Conservation (phyloP, 2,113 vertebrate species). For the Panthera uncia region DNA sequence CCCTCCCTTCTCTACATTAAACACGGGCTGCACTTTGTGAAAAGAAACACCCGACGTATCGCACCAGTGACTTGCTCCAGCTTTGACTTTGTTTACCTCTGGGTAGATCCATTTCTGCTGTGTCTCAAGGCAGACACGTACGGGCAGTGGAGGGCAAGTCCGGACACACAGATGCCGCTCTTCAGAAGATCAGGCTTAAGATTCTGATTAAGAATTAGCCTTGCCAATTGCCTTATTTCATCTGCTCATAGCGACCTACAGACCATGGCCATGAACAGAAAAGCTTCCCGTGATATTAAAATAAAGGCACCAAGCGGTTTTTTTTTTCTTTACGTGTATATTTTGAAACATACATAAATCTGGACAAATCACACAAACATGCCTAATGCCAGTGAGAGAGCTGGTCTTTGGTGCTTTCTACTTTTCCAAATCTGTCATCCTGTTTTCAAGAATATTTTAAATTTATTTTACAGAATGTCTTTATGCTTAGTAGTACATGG, state of each 20-base stretch:
- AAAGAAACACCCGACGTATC: not conserved
- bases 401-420: not conserved
- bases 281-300: not conserved
- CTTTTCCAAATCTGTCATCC: not conserved
- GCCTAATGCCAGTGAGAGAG: no score
- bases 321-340: not conserved
- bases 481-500: not conserved
- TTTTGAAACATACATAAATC: not conserved
- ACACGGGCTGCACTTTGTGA: not conserved
- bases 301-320: not conserved
- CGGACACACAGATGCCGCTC: not conserved
- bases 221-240: not conserved
- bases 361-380: not conserved
- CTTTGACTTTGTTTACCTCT: not conserved
- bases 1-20: not conserved
- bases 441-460: slow-evolving; percentile 20
- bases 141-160: not conserved
- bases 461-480: not conserved
- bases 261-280: not conserved
- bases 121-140: not conserved
- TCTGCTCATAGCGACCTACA: not conserved
- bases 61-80: not conserved
- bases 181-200: not conserved
- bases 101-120: not conserved
- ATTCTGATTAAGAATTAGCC: not conserved